Evolutionary conservation across 1,140 invertebrate genomes (phyloP).

Genomic region (Metaphire vulgaris): DNA sequence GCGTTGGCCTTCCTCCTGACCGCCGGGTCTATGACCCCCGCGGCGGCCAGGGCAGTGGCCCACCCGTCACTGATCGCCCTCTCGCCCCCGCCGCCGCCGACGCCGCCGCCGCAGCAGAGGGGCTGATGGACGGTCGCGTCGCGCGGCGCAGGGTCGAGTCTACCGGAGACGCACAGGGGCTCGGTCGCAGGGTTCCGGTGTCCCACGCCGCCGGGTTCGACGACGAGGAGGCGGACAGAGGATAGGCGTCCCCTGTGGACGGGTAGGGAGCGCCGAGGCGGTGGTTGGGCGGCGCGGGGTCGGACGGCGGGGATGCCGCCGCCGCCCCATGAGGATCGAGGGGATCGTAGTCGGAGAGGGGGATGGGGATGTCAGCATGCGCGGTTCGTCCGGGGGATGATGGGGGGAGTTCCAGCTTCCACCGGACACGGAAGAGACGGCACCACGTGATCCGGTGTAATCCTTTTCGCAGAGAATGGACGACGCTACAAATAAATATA

Average conservation of each 20-base stretch:
- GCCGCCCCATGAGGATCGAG: neutral
- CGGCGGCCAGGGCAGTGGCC: constrained; percentile 49
- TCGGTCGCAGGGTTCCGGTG: neutral
- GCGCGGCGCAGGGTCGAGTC: constrained; percentile 9
- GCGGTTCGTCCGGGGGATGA: no score
- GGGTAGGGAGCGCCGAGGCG: neutral
- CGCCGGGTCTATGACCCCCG: constrained; percentile 33
- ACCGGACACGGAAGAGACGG: neutral
- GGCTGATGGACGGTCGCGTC: neutral
- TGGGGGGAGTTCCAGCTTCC: neutral
- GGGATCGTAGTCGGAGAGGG: neutral
- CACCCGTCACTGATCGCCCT: constrained; percentile 52
- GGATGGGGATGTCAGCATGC: no score
- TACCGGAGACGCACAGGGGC: neutral
- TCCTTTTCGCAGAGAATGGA: neutral
- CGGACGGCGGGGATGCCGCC: neutral
- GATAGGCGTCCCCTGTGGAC: neutral
- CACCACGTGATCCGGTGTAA: neutral
- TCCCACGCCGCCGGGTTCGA: neutral
- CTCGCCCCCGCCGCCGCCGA: constrained; percentile 21
- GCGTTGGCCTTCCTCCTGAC: constrained; percentile 22
- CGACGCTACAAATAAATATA: no score
- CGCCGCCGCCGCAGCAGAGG: neutral
- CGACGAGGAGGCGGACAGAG: neutral
- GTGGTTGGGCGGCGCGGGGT: neutral